Base-by-base conservation (phyloP, 2,888 invertebrate species). In the Iphiclides podalirius region DNA sequence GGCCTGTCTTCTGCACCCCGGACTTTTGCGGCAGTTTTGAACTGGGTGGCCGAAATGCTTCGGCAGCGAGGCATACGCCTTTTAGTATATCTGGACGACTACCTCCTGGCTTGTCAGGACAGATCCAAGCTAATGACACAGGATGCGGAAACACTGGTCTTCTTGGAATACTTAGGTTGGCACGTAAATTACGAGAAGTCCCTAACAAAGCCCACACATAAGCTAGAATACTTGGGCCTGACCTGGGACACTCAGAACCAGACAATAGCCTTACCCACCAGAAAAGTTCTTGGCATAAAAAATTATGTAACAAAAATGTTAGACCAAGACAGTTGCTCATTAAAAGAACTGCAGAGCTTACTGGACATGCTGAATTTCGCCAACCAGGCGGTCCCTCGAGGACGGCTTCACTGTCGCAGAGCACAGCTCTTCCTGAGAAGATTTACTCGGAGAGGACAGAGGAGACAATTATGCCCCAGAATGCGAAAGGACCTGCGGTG, bases 11-110 rank as follows among this genome's bases (percentile, higher is more conserved):
- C 50, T 3, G 60, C 62, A 1, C 62, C 63, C 0, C 36, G 47
- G 28, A 52, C 50, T 7, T 66, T 65, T 45, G 52, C 62, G 3
- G 40, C 52, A 4, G 16, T 65, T 1, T 51, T 51, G 28, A 67
- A 64, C 47, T 64, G 63, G 61, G 14, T 63, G 4, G 64, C 61
- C 17, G 50, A 56, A 39, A 34, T 44, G 1, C 52, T 64, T 4
- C 38, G 62, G 38, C 16, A 37, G 9, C 16, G 31, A 34, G 58
- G 58, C 4, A 50, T 66, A 8, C 44, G 65, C 31, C 52, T 60
- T 1, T 31, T 67, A 11, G 64, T 67, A 0, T 69, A 64, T 33
- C 34, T 64, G 4, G 60, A 67, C 63, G 62, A 66, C 16, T 62
- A 58, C 37, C 39, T 62, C n/a, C 14, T 57, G 0, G 53, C 52